These are phyloP conservation scores for Lydus trimaculatus DNA, from an alignment of 2,888 invertebrate species.

Conservation along the genomic window DNA sequence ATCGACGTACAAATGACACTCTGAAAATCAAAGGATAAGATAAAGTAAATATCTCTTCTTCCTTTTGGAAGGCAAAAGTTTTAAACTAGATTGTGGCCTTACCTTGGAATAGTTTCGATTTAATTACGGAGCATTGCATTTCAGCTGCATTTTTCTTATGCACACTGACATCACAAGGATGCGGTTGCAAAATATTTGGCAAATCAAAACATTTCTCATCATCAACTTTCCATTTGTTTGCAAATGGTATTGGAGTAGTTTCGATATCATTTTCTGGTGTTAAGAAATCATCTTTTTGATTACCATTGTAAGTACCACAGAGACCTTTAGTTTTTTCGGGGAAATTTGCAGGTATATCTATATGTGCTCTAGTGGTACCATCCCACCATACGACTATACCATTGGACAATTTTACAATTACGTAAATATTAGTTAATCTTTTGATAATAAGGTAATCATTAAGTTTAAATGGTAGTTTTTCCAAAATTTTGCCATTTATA, in stretches of 20 bases:
- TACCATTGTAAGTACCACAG: conserved; percentile 89
- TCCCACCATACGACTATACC: conserved; percentile 83
- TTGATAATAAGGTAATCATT: conserved; percentile 39
- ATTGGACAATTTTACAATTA: conserved; percentile 75
- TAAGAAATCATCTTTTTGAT: conserved; percentile 87
- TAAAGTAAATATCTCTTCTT: no score
- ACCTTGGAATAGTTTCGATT: conserved; percentile 71
- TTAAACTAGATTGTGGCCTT: conserved; percentile 55
- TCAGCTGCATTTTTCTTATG: conserved; percentile 78
- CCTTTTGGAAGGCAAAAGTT: no score
- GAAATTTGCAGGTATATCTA: conserved; percentile 79
- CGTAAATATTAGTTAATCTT: conserved; percentile 12
- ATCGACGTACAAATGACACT: conserved; percentile 26
- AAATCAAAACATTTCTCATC: conserved; percentile 78
- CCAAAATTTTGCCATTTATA: conserved; percentile 68
- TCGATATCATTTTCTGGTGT: conserved; percentile 89
- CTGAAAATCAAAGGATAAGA: conserved; percentile 21
- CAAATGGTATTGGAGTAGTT: conserved; percentile 73
- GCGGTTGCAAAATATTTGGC: conserved; percentile 65
- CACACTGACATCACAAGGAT: conserved; percentile 77
- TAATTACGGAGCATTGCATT: conserved; percentile 74
- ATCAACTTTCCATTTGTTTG: conserved; percentile 87
- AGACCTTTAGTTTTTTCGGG: conserved; percentile 78
- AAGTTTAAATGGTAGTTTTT: conserved; percentile 66
- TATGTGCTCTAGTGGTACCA: conserved; percentile 81